Evolutionary conservation across 2,113 vertebrate genomes (phyloP), one percentile per base, ranked within the genome.

Genomic region (Larimichthys crocea): DNA sequence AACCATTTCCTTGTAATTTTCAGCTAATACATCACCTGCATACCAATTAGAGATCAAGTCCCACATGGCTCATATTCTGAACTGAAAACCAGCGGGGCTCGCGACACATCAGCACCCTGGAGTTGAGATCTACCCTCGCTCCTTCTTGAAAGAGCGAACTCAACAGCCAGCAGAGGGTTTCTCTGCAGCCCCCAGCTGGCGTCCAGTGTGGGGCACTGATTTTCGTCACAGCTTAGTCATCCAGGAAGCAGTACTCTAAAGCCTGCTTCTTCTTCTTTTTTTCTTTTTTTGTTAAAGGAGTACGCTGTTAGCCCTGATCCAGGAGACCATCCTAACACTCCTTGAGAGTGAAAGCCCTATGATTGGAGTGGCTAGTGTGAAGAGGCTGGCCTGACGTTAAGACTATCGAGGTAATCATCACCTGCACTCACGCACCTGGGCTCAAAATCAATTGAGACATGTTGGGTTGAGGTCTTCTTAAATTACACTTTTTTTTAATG

Each of bases 331-430:
- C 65, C 86, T 74, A 64, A 69, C 15, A 68, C 80, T 79, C 82
- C 78, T 91, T 85, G 64, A 91, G 74, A 89, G 46, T 88, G 76
- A 92, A 93, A 91, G 88, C 84, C 53, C 17, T 22, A 71, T 93
- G 93, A 92, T 92, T 92, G 87, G 84, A 93, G 90, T 78, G 88
- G 84, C 83, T 57, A 19, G 56, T 63, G 59, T 79, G 60, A 84
- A 89, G 79, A 86, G 76, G 83, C 77, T 65, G 55, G 85, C 44
- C 63, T 57, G 75, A 78, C n/a, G 29, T 66, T 82, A 63, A 82
- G 67, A 67, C 67, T 85, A 70, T 87, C 79, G 82, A 91, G 69
- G 69, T 84, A 85, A 88, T 90, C 74, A 80, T 85, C 64, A 24
- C 16, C 2, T 11, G 76, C 69, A 80, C 82, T 90, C 40, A 1